phyloP scores from a whole-genome alignment of 2,113 vertebrate genomes.

The Xerus inauris region DNA sequence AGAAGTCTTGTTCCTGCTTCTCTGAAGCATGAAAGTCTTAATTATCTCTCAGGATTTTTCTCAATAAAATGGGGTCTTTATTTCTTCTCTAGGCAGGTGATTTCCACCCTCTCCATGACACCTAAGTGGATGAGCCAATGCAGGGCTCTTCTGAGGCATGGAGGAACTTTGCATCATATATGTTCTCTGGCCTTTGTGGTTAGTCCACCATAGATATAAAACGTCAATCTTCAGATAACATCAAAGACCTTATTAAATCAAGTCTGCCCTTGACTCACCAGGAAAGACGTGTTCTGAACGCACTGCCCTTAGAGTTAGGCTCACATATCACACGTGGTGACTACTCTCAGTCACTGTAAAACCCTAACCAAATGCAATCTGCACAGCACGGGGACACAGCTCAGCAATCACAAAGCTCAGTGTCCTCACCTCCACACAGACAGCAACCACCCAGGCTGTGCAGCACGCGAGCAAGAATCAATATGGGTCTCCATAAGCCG shows the following conservation, averaged over 20 bases:
- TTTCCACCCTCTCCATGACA: background rate
- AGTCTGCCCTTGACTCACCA: background rate
- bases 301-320: no score
- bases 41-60: background rate
- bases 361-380: background rate
- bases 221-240: background rate
- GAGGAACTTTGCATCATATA: background rate
- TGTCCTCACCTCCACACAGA: background rate
- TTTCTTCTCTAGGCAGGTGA: background rate
- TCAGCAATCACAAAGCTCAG: rapidly evolving
- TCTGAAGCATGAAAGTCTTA: background rate
- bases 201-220: background rate
- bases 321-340: background rate
- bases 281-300: background rate
- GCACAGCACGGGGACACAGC: background rate
- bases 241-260: background rate
- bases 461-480: background rate
- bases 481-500: background rate
- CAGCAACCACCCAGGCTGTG: background rate
- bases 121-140: background rate
- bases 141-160: background rate
- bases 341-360: background rate
- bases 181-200: background rate
- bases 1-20: no score
- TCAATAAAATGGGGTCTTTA: background rate